Evolutionary conservation across 2,888 invertebrate species (phyloP).

Genomic region (Dicycla oo): DNA sequence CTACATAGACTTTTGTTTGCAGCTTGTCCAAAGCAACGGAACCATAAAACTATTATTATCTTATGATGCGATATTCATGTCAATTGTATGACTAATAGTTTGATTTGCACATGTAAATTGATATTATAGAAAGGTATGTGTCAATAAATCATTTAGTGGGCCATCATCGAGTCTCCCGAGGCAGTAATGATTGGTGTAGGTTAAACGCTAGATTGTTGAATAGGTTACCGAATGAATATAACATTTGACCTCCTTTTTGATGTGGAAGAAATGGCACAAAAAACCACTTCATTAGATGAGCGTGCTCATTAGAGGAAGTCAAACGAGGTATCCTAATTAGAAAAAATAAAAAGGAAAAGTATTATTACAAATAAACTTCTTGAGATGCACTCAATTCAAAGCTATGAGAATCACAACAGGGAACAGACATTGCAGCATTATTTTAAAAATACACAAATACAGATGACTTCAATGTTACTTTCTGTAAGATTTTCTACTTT

Average conservation of each 20-base stretch:
- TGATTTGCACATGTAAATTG: conserved; percentile 62
- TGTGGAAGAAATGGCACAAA: conserved; percentile 32
- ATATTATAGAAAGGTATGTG: conserved; percentile 55
- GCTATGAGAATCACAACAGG: neutral
- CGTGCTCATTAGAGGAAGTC: conserved; percentile 11
- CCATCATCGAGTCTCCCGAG: conserved; percentile 26
- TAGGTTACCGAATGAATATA: conserved; percentile 46
- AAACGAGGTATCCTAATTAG: conserved; percentile 2
- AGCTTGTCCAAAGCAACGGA: conserved; percentile 57
- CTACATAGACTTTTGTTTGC: conserved; percentile 69
- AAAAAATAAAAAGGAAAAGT: neutral
- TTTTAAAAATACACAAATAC: conserved; percentile 16
- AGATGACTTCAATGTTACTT: conserved; percentile 31
- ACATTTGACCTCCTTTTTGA: conserved; percentile 50
- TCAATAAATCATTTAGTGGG: conserved; percentile 54
- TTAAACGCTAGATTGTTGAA: conserved; percentile 40
- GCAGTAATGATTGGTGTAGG: conserved; percentile 39
- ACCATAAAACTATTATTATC: conserved; percentile 62
- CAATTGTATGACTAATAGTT: conserved; percentile 62
- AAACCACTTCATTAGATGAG: conserved; percentile 22
- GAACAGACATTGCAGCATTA: neutral
- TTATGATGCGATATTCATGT: conserved; percentile 62
- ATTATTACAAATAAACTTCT: neutral
- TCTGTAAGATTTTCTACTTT: conserved; percentile 57
- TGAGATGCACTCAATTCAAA: conserved; percentile 18